Evolutionary conservation across 2,113 vertebrate genomes (phyloP).

Genomic region (Cervus canadensis): DNA sequence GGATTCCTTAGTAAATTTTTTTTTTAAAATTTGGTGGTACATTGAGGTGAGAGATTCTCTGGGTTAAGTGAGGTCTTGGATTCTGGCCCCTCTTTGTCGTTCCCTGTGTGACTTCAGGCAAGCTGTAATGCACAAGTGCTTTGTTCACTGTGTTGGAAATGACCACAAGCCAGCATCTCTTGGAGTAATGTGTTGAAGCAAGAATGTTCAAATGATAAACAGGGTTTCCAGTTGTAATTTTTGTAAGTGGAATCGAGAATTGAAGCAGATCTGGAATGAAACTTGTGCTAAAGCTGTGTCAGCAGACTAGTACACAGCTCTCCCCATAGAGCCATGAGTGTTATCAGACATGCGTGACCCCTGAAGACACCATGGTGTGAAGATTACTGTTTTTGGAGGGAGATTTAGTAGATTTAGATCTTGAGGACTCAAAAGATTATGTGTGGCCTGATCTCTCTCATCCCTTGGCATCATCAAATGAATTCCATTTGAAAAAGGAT

Average conservation of each 20-base stretch:
- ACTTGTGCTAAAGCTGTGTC: constrained; percentile 38
- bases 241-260: constrained; percentile 60
- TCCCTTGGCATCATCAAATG: constrained; percentile 14
- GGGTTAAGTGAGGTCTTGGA: not conserved
- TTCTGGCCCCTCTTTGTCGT: not conserved
- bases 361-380: not conserved
- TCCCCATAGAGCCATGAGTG: constrained; percentile 27
- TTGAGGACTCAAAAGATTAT: constrained; percentile 27
- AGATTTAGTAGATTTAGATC: constrained; percentile 33
- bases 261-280: constrained; percentile 62
- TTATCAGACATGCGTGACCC: not conserved
- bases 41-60: not conserved
- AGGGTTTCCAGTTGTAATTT: constrained; percentile 37
- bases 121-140: not conserved
- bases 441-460: not conserved
- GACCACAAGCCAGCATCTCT: not conserved
- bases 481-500: constrained; percentile 17
- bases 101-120: not conserved
- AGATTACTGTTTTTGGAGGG: not conserved
- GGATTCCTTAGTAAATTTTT: not conserved
- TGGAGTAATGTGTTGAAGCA: not conserved
- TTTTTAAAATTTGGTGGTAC: not conserved
- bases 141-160: constrained; percentile 2
- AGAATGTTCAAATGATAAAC: not conserved
- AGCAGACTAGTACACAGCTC: constrained; percentile 40